Percentiles rank a stretch among this genome's conserved stretches.
phyloP scores from a whole-genome alignment of 2,797 vertebrate species.

The Catamblyrhynchus diadema region DNA sequence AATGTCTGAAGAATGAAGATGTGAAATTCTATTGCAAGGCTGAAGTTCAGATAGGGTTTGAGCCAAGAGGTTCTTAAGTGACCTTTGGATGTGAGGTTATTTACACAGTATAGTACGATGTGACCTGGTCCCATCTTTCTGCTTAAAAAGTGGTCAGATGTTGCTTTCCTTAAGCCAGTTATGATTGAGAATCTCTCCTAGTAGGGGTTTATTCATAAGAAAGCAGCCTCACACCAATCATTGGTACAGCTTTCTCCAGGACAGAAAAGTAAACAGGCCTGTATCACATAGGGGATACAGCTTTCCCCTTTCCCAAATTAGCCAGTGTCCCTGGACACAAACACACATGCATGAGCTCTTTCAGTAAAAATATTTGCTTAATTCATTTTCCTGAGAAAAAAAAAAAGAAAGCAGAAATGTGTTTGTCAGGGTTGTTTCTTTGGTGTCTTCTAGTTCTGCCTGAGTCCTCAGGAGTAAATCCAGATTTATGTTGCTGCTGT shows the following conservation, averaged over 20 bases:
- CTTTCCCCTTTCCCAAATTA: background rate
- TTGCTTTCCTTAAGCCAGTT: background rate
- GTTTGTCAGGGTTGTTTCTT: background rate
- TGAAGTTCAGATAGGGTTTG: background rate
- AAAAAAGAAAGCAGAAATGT: background rate
- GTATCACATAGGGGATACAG: accelerated
- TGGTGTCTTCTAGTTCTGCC: background rate
- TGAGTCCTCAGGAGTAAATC: background rate
- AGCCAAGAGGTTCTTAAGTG: background rate
- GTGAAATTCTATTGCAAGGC: background rate
- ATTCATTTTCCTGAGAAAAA: background rate
- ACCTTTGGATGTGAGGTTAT: background rate
- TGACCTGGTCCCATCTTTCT: background rate
- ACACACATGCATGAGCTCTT: accelerated
- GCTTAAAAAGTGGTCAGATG: background rate
- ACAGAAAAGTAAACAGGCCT: background rate
- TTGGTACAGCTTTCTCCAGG: background rate
- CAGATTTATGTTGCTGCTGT: background rate
- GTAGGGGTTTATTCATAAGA: background rate
- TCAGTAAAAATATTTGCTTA: background rate
- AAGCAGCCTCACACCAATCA: background rate
- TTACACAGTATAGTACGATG: background rate
- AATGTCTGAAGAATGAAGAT: background rate
- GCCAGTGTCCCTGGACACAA: accelerated
- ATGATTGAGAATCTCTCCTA: background rate